phyloP scores from a whole-genome alignment of 2,888 invertebrate species.

The Pardosa pseudoannulata region DNA sequence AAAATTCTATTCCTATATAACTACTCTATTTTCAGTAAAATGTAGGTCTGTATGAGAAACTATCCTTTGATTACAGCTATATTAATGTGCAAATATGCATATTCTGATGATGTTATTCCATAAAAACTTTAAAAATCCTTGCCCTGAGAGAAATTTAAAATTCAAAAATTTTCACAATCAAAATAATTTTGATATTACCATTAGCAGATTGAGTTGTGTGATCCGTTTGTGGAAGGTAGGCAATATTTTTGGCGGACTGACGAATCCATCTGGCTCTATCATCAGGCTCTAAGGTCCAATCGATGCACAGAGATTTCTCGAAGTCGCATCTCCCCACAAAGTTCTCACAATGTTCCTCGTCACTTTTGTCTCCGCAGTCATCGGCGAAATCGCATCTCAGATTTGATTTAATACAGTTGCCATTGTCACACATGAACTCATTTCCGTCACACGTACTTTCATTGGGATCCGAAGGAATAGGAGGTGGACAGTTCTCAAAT shows the following conservation, averaged over 20 bases:
- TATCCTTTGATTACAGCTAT: too few relatives aligned
- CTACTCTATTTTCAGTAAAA: too few relatives aligned
- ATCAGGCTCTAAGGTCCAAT: constrained; percentile 45
- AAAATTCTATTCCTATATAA: too few relatives aligned
- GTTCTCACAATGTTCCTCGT: constrained; percentile 40
- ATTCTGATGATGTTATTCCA: too few relatives aligned
- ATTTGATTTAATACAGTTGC: constrained; percentile 38
- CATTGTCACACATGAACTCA: constrained; percentile 37
- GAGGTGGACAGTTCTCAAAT: constrained; percentile 52
- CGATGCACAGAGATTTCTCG: constrained; percentile 8
- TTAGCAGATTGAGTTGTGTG: constrained; percentile 30
- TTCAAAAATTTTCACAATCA: too few relatives aligned
- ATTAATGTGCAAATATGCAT: too few relatives aligned
- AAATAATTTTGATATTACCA: too few relatives aligned
- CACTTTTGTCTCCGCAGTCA: constrained; percentile 58
- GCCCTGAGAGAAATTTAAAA: too few relatives aligned
- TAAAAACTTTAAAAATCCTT: too few relatives aligned
- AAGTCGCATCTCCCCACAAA: constrained; percentile 57
- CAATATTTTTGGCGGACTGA: not conserved
- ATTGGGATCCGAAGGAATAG: not conserved
- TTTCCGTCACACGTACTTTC: not conserved
- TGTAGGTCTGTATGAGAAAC: too few relatives aligned
- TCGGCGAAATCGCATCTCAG: constrained; percentile 54
- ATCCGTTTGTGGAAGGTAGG: constrained; percentile 31
- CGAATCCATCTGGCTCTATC: not conserved